phyloP scores from a whole-genome alignment of 2,113 vertebrate genomes.

The Carassius carassius region DNA sequence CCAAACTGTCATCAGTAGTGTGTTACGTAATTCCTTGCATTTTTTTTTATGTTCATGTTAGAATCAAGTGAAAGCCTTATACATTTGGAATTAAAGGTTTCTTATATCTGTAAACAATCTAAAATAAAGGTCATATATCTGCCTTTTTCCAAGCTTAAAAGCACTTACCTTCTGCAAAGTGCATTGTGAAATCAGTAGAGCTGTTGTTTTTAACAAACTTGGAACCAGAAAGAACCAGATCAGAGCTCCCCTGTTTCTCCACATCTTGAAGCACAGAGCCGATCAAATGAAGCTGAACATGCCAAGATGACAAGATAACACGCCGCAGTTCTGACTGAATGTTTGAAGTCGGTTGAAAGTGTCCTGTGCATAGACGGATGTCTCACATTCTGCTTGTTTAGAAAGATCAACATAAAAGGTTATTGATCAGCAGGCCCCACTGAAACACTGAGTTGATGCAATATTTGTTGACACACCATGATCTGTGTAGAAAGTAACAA shows the following conservation, averaged over 20 bases:
- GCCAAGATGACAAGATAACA: background rate
- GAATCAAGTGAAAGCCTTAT: background rate
- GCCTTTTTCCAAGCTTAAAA: slow-evolving; percentile 47
- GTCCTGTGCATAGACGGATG: background rate
- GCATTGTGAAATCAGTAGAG: slow-evolving; percentile 64
- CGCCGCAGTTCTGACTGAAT: background rate
- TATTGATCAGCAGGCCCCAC: slow-evolving; percentile 37
- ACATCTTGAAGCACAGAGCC: slow-evolving; percentile 48
- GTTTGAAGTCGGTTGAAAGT: background rate
- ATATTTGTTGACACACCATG: slow-evolving; percentile 54
- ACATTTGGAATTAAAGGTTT: background rate
- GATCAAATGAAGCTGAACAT: background rate
- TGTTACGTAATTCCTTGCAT: background rate
- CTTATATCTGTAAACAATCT: background rate
- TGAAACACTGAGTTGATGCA: slow-evolving; percentile 57
- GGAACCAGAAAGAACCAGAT: slow-evolving; percentile 64
- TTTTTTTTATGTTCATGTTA: background rate
- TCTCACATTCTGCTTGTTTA: background rate
- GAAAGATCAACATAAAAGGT: slow-evolving; percentile 15
- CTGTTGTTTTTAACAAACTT: slow-evolving; percentile 50
- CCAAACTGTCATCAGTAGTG: background rate
- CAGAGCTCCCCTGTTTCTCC: slow-evolving; percentile 64
- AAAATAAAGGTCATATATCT: slow-evolving; percentile 65
- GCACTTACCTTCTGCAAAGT: slow-evolving; percentile 68
- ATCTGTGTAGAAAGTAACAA: slow-evolving; percentile 35